Evolutionary conservation across 2,888 invertebrate genomes (phyloP).

Genomic region (Patella ulyssiponensis): DNA sequence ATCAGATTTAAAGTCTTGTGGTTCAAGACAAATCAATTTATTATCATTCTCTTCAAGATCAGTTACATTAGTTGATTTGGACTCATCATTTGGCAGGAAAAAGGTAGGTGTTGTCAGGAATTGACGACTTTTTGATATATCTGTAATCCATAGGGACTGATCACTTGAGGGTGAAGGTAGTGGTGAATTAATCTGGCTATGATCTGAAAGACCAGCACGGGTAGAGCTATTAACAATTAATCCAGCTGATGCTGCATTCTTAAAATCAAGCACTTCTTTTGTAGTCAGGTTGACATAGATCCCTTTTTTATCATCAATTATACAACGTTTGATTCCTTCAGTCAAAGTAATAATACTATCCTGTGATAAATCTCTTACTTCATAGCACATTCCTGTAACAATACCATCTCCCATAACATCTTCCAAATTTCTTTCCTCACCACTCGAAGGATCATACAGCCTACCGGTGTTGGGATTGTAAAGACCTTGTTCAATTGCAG

Average conservation of each 20-base stretch:
- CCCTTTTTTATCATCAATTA: conserved; percentile 62
- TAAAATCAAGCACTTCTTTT: conserved; percentile 50
- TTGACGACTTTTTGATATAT: too few species aligned
- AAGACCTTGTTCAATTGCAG: conserved; percentile 69
- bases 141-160: too few species aligned
- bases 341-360: conserved; percentile 78
- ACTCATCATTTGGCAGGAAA: too few species aligned
- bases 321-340: conserved; percentile 75
- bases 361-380: conserved; percentile 56
- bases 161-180: conserved; percentile 18
- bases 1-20: too few species aligned
- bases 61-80: too few species aligned
- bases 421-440: conserved; percentile 65
- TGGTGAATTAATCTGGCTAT: not conserved
- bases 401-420: conserved; percentile 68
- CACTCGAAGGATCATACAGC: conserved; percentile 61
- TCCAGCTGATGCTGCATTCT: conserved; percentile 62
- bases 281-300: conserved; percentile 52
- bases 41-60: too few species aligned
- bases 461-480: conserved; percentile 71
- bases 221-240: conserved; percentile 61
- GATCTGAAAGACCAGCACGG: conserved; percentile 49
- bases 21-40: too few species aligned
- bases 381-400: conserved; percentile 55
- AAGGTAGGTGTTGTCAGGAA: too few species aligned